phyloP scores from a whole-genome alignment of 2,888 invertebrate species.

The Agelastica alni region DNA sequence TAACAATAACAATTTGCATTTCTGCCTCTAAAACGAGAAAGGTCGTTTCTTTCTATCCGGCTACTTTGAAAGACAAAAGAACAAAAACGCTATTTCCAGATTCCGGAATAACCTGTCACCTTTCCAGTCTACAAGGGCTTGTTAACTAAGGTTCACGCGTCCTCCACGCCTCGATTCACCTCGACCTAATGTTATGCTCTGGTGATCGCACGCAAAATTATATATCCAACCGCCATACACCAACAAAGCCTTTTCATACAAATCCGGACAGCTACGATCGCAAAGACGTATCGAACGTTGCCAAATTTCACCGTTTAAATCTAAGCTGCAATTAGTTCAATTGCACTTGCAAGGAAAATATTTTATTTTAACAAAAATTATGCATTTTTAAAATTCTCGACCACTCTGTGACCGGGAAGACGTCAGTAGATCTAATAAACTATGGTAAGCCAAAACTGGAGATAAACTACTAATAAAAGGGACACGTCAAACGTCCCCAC shows the following conservation, averaged over 20 bases:
- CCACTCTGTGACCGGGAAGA: too few species aligned
- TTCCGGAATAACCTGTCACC: slow-evolving; percentile 19
- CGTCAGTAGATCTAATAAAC: too few species aligned
- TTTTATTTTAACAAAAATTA: too few species aligned
- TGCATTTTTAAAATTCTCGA: too few species aligned
- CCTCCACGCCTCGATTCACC: slow-evolving; percentile 39
- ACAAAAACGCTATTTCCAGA: slow-evolving; percentile 4
- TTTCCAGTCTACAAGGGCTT: slow-evolving; percentile 38
- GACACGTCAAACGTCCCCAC: too few species aligned
- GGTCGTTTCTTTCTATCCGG: not conserved
- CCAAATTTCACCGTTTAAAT: not conserved
- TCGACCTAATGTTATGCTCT: slow-evolving; percentile 37
- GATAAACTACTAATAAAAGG: too few species aligned
- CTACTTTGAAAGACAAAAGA: slow-evolving; percentile 3
- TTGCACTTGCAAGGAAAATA: too few species aligned
- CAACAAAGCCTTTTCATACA: slow-evolving; percentile 3
- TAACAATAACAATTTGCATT: not conserved
- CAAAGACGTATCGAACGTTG: too few species aligned
- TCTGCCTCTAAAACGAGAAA: not conserved
- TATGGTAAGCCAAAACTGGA: too few species aligned
- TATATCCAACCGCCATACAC: slow-evolving; percentile 32
- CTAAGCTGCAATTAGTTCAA: too few species aligned
- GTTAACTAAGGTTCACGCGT: slow-evolving; percentile 47
- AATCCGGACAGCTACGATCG: not conserved
- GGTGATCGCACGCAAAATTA: slow-evolving; percentile 44